Conservation (phyloP, 2,113 vertebrate genomes). For the Dasyurus viverrinus region DNA sequence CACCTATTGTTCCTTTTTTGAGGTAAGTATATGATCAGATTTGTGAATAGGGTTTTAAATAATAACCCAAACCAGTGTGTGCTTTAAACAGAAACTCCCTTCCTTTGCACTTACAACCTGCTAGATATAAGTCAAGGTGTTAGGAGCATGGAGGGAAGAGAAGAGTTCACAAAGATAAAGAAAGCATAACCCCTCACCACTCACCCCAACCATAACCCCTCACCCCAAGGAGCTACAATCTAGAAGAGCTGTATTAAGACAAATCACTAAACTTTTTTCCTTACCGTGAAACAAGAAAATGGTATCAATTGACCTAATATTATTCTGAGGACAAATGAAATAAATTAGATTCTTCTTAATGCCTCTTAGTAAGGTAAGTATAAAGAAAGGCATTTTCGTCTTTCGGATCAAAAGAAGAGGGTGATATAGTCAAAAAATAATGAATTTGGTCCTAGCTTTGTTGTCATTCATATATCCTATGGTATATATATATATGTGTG, state of each 20-base stretch:
- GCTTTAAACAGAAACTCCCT: background rate
- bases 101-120: background rate
- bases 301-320: slow-evolving; percentile 37
- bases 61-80: background rate
- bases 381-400: background rate
- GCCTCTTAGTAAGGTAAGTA: background rate
- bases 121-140: background rate
- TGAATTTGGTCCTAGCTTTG: background rate
- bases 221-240: background rate
- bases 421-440: accelerated
- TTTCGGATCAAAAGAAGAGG: background rate
- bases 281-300: slow-evolving; percentile 5
- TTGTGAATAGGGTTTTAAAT: background rate
- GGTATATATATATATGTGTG: too few relatives aligned
- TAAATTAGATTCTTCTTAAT: background rate
- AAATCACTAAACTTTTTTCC: slow-evolving; percentile 24
- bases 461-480: accelerated
- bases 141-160: background rate
- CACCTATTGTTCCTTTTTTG: background rate
- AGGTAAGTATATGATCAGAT: background rate
- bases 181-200: background rate
- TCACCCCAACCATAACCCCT: background rate
- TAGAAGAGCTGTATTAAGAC: background rate
- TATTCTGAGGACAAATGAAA: slow-evolving; percentile 35
- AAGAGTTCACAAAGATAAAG: background rate